Evolutionary conservation across 1,140 invertebrate species (phyloP), one percentile per base, ranked within the genome.

Genomic region (Goniozus legneri): DNA sequence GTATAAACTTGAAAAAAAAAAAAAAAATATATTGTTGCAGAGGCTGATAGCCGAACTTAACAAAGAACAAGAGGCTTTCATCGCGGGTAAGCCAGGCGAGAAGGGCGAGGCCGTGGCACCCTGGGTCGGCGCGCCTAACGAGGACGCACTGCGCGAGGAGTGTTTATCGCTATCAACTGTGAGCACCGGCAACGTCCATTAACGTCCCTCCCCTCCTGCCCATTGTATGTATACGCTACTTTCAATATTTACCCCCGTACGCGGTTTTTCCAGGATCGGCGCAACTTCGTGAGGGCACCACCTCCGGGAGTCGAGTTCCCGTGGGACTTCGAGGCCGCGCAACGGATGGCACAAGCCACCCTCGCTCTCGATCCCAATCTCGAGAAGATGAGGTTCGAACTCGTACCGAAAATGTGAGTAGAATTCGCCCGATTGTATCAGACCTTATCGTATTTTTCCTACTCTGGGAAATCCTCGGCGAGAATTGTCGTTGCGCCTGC

Each of bases 301-400:
- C 96, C 97, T 30, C 85, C 90, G 45, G 95, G 94, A 41, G 92
- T 97, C 24, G 88, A 95, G 71, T 98, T 97, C 75, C 83, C 92
- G 38, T 98, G 98, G 81, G 92, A 97, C 69, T 95, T 94, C 73
- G 90, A 94, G 64, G 82, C 86, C 39, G 85, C 88, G 72, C 89
- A 91, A 75, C 92, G 94, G 24, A 83, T 97, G 60, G 95, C 96
- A 39, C 83, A 92, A 77, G 90, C 92, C 54, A 93, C 95, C 59
- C 86, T 99, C 71, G 87, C 89, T 58, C 87, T 96, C 71, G 96
- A 99, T 79, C 86, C 90, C 41, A 94, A 95, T 76, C 81, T 99
- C 56, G 88, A 95, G 76, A 91, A 92, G 76, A 97, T 98, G 93
- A 88, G 97, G 76, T 99, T 97, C 81, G 92, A 97, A 74, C 82